Base-by-base conservation (phyloP, 1,140 invertebrate species). In the Phymastichus coffea region DNA sequence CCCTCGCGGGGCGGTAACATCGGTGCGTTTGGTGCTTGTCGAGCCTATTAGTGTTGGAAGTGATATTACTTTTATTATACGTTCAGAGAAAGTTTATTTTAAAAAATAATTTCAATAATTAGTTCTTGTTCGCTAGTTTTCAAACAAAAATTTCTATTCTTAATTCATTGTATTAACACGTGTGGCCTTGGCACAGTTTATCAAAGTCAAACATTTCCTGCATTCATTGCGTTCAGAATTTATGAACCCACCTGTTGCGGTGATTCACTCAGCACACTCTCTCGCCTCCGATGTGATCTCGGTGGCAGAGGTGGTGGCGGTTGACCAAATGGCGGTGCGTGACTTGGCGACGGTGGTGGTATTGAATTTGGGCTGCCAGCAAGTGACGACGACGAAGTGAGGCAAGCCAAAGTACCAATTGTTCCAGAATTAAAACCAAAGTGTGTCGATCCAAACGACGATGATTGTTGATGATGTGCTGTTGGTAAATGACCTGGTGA, bases 301-400 rank as follows among this genome's bases (percentile, higher is more conserved):
- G 85, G 86, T 8, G 85, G 85, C 28, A 86, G 72, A 17, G 86
- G 85, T 1, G 85, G 82, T 12, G 83, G 81, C 56, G 74, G 80
- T 23, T 26, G n/a, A 23, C 41, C 15, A 2, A 22, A 15, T 9
- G 9, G 79, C 53, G 78, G 75, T 26, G 76, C 65, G 28, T 82
- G 77, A 63, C 73, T 78, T 3, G 80, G 78, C 43, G 81, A 80
- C 17, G 78, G 73, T 14, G 79, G 75, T 0, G 75, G 74, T 14
- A 78, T 75, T 12, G 81, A 77, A 28, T 72, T 75, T 14, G 81
- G 78, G 26, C 79, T 77, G 46, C 80, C 73, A 37, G 75, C 68
- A 1, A 61, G 10, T 1, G 51, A 54, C 0, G 51, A 61, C 0
- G 73, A 70, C 15, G 75, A 70, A 22, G 73, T 56, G 17, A 77